Evolutionary conservation across 2,113 vertebrate genomes (phyloP), one percentile per base, ranked within the genome.

Genomic region (Ceyx margarethae): DNA sequence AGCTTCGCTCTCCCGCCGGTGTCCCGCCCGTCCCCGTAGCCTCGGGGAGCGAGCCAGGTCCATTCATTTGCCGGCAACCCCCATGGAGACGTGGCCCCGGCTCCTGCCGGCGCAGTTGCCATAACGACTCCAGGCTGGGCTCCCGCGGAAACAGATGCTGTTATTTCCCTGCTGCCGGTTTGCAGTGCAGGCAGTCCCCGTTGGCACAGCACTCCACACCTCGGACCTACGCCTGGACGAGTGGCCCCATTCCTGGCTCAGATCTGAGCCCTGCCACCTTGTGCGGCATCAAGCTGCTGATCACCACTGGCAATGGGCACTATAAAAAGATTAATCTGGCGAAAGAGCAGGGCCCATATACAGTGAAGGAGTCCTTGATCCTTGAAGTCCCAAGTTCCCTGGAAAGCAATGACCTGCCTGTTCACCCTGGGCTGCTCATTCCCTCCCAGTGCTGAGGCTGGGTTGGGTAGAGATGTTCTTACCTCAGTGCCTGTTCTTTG

Each of bases 111-210:
- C 33, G n/a, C 82, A 33, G 95, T 91, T 93, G 66, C 90, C 93
- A 95, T 95, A 95, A 93, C 85, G 91, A 93, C 93, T 76, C n/a
- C 45, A 42, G 57, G 60, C 31, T 50, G 64, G n/a, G 62, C 85
- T 95, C 71, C 80, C 21, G 20, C 57, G 54, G 74, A 45, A 89
- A 26, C 28, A 69, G 87, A 6, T 22, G 19, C 46, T 43, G 60
- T n/a, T 20, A 0, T 58, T 40, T 46, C 74, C 57, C 40, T 6
- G 8, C 23, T 17, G 76, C 12, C 12, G 17, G 77, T 54, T 22
- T n/a, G n/a, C 9, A 5, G 28, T 51, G 31, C 56, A n/a, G n/a
- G 13, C 29, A 9, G 2, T 9, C 33, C 31, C 33, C 33, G 4
- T 1, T 2, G 19, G 21, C 40, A 29, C 12, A 12, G 43, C 48